Evolutionary conservation across 2,888 invertebrate genomes (phyloP).

Genomic region (Ptilodon capucinus): DNA sequence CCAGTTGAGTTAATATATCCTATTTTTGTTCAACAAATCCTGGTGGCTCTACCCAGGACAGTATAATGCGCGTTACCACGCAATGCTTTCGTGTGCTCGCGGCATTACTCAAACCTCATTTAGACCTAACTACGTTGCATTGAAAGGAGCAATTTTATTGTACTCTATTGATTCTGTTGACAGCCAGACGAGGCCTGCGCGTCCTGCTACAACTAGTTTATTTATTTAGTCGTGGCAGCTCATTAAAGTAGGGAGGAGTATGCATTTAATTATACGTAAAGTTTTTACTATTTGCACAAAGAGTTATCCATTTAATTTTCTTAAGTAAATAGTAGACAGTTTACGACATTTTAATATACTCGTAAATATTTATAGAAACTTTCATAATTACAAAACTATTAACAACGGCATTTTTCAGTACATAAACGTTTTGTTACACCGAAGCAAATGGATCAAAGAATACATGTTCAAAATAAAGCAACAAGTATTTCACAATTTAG

Average conservation of each 20-base stretch:
- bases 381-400: no score
- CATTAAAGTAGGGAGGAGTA: slow-evolving; percentile 50
- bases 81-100: slow-evolving; percentile 67
- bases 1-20: neutral
- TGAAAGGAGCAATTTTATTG: slow-evolving; percentile 78
- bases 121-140: slow-evolving; percentile 75
- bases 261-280: slow-evolving; percentile 15
- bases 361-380: no score
- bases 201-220: slow-evolving; percentile 58
- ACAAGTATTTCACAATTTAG: no score
- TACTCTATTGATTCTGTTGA: slow-evolving; percentile 78
- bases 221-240: slow-evolving; percentile 57
- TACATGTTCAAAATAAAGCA: no score
- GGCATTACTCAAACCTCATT: slow-evolving; percentile 81
- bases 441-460: no score
- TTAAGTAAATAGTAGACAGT: no score
- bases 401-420: no score
- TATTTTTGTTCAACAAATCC: neutral
- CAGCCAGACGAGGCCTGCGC: slow-evolving; percentile 58
- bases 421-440: no score
- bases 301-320: no score
- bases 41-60: slow-evolving; percentile 20
- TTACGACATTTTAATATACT: no score
- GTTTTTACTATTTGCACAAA: neutral
- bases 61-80: slow-evolving; percentile 66